Conservation (phyloP, 1,140 invertebrate genomes). For the Dufourea novaeangliae region DNA sequence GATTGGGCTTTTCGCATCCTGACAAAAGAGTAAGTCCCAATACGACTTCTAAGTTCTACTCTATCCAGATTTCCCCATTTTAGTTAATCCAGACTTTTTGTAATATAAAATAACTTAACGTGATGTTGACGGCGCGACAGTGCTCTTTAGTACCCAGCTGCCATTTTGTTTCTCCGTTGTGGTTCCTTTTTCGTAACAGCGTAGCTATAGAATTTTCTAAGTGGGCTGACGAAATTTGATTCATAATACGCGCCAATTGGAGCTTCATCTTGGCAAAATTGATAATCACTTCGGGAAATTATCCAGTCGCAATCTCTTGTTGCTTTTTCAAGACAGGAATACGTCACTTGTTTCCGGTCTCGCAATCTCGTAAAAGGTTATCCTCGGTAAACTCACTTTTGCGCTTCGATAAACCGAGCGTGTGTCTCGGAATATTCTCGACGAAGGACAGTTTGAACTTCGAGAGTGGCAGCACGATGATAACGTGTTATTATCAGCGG, state of each 20-base stretch:
- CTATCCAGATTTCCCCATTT: too few relatives aligned
- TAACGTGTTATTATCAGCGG: slow-evolving; percentile 33
- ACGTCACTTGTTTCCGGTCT: not conserved
- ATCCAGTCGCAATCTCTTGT: too few relatives aligned
- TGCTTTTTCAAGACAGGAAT: not conserved
- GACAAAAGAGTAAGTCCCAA: not conserved
- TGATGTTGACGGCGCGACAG: not conserved
- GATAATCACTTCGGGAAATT: not conserved
- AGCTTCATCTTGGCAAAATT: not conserved
- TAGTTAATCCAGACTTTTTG: not conserved
- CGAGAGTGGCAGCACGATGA: not conserved
- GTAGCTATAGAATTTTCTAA: not conserved
- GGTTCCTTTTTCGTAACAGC: not conserved
- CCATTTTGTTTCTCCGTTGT: not conserved
- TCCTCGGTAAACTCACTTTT: slow-evolving; percentile 9
- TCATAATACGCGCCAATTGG: not conserved
- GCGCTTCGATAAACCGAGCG: not conserved
- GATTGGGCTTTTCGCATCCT: not conserved
- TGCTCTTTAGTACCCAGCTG: not conserved
- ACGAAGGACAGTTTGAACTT: slow-evolving; percentile 1
- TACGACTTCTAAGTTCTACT: not conserved
- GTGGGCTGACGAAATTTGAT: not conserved
- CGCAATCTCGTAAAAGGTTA: not conserved
- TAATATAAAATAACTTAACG: not conserved
- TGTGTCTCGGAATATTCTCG: not conserved